Evolutionary conservation across 2,797 vertebrate species (phyloP).

Genomic region (Girardinus metallicus): DNA sequence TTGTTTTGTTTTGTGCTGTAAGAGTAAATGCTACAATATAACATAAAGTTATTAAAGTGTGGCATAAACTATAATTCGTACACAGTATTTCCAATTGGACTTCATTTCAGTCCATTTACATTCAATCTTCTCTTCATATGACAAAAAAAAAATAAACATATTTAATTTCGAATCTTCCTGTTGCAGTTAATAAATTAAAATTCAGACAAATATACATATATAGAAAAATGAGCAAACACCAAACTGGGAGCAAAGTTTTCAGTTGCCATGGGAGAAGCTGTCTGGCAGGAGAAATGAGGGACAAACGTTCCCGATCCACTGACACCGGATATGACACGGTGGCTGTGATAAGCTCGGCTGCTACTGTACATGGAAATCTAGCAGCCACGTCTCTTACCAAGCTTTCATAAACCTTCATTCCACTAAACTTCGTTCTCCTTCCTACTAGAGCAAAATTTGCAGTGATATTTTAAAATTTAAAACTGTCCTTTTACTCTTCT

Average conservation of each 20-base stretch:
- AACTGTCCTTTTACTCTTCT: background rate
- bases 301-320: constrained; percentile 12
- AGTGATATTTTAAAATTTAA: background rate
- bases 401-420: constrained; percentile 22
- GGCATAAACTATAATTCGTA: background rate
- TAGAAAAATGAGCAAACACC: background rate
- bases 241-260: background rate
- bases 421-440: constrained; percentile 6
- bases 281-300: background rate
- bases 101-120: background rate
- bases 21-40: background rate
- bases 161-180: background rate
- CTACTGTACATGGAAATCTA: constrained; percentile 37
- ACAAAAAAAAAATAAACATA: background rate
- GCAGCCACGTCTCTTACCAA: constrained; percentile 14
- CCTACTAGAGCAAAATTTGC: constrained; percentile 12
- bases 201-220: background rate
- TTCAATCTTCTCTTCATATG: background rate
- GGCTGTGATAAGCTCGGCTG: constrained; percentile 18
- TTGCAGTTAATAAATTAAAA: constrained; percentile 5
- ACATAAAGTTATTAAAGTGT: background rate
- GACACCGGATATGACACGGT: constrained; percentile 28
- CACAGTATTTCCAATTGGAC: background rate
- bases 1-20: background rate
- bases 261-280: constrained; percentile 4